These are phyloP conservation scores for Zaprionus lachaisei DNA, from an alignment of 1,140 invertebrate species.

Conservation along the genomic window DNA sequence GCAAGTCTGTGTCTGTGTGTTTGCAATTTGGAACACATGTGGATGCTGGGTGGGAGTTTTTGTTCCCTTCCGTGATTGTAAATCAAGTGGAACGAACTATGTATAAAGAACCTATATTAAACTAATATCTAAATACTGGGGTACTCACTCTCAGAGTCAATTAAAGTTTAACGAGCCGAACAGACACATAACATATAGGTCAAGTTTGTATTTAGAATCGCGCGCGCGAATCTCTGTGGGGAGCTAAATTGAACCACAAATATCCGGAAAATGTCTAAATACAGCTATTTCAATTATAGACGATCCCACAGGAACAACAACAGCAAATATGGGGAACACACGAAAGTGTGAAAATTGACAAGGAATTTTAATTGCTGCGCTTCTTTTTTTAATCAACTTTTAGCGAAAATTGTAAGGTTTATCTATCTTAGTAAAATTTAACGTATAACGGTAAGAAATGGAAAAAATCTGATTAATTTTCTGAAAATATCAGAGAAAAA, in stretches of 20 bases:
- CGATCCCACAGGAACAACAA: not conserved
- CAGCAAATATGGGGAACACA: not conserved
- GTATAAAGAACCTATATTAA: slow-evolving; percentile 6
- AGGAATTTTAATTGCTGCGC: slow-evolving; percentile 13
- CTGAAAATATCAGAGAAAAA: no score
- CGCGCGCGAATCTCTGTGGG: slow-evolving; percentile 4
- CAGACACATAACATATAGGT: slow-evolving; percentile 23
- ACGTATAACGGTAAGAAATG: no score
- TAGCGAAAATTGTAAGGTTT: not conserved
- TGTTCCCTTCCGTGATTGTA: not conserved
- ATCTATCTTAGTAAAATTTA: not conserved
- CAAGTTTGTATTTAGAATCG: slow-evolving; percentile 39
- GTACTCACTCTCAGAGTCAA: slow-evolving; percentile 1
- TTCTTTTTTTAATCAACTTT: not conserved
- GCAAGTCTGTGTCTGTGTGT: slow-evolving; percentile 5
- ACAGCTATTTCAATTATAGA: slow-evolving; percentile 31
- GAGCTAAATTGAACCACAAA: slow-evolving; percentile 19
- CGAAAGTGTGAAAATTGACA: not conserved
- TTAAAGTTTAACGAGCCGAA: slow-evolving; percentile 33
- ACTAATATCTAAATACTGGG: not conserved
- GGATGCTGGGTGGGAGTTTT: not conserved
- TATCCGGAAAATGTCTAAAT: slow-evolving; percentile 41
- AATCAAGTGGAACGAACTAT: slow-evolving; percentile 51
- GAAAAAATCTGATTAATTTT: no score
- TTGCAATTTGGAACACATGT: slow-evolving; percentile 30